Base-by-base conservation (phyloP, 2,888 invertebrate species). In the Ophioninae sp. region DNA sequence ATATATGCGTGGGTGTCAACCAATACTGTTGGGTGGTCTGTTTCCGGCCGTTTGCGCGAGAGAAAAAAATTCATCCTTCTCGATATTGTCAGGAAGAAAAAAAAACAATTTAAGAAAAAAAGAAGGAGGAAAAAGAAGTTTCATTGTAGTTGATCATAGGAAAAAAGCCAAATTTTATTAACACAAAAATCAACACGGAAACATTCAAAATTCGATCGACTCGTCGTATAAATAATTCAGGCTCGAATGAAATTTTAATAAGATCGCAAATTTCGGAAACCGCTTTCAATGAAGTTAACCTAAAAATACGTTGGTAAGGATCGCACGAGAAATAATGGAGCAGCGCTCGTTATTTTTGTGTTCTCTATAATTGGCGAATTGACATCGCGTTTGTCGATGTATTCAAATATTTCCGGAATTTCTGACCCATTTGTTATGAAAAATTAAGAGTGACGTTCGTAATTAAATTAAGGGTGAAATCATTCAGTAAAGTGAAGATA, bases 1-100 rank as follows among this genome's bases (percentile, higher is more conserved):
- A 71, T 51, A 71, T 67, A 67, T 59, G 76, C 81, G 82, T 84
- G 82, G 79, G 75, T 74, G 72, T 81, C 76, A 72, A 56, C 22
- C 81, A 69, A 30, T 30, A 30, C 30, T 3, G 30, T 30, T 30
- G 30, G 30, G 30, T 30, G 30, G 30, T 30, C 30, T 30, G 30
- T 30, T 30, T 30, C 3, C 30, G 30, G 30, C 30, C 30, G 30
- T 30, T 30, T 30, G 30, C 30, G 30, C 30, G 30, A 30, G 30
- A 30, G 30, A 30, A 30, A 30, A 30, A 30, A 30, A 30, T 30
- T 30, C n/a, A n/a, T 30, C 30, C 30, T 30, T 30, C 30, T 30
- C 30, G 30, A 30, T 30, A 30, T 30, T 30, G 30, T 30, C 30
- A 30, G 3, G 30, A 30, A 30, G 30, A 30, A 30, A 30, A 30